These are phyloP conservation scores for Augiades crinisus DNA, from an alignment of 2,888 invertebrate genomes.

Conservation along the genomic window DNA sequence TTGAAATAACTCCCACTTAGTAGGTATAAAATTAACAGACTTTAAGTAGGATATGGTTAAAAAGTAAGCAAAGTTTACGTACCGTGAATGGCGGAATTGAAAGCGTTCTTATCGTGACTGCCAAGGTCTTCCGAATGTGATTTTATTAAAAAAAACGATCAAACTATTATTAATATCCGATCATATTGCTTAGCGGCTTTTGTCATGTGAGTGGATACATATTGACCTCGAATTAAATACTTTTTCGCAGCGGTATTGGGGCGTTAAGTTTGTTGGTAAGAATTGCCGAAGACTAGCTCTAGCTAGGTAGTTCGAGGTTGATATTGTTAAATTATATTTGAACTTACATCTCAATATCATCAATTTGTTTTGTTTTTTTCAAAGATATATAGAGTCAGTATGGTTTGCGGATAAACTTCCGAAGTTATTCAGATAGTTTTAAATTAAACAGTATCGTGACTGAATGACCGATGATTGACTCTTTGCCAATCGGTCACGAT, in stretches of 20 bases:
- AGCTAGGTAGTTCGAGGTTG: conserved; percentile 5
- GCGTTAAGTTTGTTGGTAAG: conserved; percentile 31
- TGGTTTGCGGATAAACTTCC: background rate
- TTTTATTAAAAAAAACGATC: conserved; percentile 38
- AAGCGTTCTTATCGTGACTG: conserved; percentile 40
- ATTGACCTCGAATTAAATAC: conserved; percentile 25
- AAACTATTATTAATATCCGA: conserved; percentile 33
- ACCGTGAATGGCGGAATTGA: conserved; percentile 71
- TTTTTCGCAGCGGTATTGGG: conserved; percentile 26
- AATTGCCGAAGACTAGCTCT: conserved; percentile 6
- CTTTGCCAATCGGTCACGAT: conserved; percentile 43
- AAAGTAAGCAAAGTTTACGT: conserved; percentile 29
- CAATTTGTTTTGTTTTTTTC: too few species aligned
- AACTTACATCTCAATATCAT: background rate
- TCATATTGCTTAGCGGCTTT: conserved; percentile 42
- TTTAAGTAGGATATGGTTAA: background rate
- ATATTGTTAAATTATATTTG: background rate
- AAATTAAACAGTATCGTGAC: background rate
- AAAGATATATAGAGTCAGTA: too few species aligned
- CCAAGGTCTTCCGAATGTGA: conserved; percentile 52
- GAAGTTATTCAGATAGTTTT: background rate
- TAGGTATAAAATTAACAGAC: background rate
- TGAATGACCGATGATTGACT: conserved; percentile 28
- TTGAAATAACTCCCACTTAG: too few species aligned
- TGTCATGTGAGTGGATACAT: conserved; percentile 32